Conservation (phyloP, 2,113 vertebrate species). For the Zosterops lateralis region DNA sequence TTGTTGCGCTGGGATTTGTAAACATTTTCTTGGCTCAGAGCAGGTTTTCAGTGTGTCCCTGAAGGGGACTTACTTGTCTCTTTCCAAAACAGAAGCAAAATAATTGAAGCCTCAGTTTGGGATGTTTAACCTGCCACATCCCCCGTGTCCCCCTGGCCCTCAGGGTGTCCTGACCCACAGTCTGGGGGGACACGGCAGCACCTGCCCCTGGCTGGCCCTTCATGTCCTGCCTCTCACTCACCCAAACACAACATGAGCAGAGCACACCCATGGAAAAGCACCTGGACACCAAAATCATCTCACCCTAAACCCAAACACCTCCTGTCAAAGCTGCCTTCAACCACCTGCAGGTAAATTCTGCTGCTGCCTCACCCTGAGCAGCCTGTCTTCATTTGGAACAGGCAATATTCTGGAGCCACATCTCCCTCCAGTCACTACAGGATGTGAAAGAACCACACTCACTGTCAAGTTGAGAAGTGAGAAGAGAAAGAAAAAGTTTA, state of each 20-base stretch:
- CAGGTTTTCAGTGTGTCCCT: not conserved
- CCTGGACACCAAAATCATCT: not conserved
- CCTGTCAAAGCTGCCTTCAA: not conserved
- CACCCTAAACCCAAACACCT: rapidly evolving
- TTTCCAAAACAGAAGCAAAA: not conserved
- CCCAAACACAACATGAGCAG: not conserved
- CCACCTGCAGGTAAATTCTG: not conserved
- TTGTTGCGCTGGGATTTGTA: not conserved
- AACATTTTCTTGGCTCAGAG: not conserved
- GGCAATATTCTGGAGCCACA: not conserved
- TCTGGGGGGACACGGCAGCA: not conserved
- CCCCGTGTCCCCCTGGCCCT: not conserved
- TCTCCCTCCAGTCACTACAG: not conserved
- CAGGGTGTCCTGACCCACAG: rapidly evolving
- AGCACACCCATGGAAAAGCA: rapidly evolving
- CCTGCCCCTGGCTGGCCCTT: rapidly evolving
- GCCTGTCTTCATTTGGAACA: not conserved
- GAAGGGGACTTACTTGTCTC: not conserved
- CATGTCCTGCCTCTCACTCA: not conserved
- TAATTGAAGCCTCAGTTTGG: not conserved
- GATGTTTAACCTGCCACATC: not conserved
- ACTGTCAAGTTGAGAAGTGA: too few species aligned
- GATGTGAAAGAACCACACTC: too few species aligned
- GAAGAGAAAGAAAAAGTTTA: too few species aligned
- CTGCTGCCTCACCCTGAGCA: not conserved